These are phyloP conservation scores for Papilio elwesi DNA, from an alignment of 2,888 invertebrate genomes.

Conservation along the genomic window DNA sequence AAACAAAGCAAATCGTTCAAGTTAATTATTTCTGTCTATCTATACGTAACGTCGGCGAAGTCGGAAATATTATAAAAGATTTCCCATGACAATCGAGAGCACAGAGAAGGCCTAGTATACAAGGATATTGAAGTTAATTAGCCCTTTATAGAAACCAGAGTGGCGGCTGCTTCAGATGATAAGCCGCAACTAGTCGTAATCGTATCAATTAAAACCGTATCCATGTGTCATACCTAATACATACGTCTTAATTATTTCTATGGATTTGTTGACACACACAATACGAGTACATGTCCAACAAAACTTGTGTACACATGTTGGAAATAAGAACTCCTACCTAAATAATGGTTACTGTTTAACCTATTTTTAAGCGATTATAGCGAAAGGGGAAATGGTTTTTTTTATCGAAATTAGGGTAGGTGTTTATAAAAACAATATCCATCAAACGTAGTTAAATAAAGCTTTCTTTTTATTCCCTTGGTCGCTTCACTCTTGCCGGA, in stretches of 20 bases:
- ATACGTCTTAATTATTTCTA: constrained; percentile 24
- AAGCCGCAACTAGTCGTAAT: constrained; percentile 25
- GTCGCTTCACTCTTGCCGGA: too few species aligned
- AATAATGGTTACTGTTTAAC: too few species aligned
- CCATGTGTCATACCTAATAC: constrained; percentile 24
- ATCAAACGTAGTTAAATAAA: too few species aligned
- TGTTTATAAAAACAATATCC: too few species aligned
- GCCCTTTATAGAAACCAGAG: constrained; percentile 37
- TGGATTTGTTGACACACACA: constrained; percentile 22
- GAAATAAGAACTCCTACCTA: not conserved
- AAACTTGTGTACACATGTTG: not conserved
- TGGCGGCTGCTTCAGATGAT: constrained; percentile 35
- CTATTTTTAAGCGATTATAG: too few species aligned
- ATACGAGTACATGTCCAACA: not conserved
- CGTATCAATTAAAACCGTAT: constrained; percentile 29
- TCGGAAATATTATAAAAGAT: constrained; percentile 28
- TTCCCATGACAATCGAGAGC: constrained; percentile 35
- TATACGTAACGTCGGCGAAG: not conserved
- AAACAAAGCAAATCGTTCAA: too few species aligned
- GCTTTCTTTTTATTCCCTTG: too few species aligned
- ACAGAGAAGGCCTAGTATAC: constrained; percentile 25
- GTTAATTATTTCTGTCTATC: too few species aligned
- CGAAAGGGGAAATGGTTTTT: too few species aligned
- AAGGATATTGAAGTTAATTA: constrained; percentile 36
- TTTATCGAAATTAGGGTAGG: too few species aligned